Evolutionary conservation across 2,888 invertebrate species (phyloP).

Genomic region (Abscondita cerata): DNA sequence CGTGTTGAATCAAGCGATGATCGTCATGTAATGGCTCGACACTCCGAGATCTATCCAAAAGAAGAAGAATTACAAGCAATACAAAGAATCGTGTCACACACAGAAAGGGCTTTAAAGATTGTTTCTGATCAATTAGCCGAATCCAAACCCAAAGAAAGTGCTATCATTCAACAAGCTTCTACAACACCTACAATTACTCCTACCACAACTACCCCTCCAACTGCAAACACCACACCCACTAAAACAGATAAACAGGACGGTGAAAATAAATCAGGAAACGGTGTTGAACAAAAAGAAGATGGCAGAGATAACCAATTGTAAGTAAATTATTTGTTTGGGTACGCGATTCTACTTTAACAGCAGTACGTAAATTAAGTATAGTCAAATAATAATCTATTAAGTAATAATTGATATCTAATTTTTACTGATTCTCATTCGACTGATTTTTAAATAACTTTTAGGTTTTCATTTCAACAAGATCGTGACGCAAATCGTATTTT

Average conservation of each 20-base stretch:
- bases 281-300: conserved; percentile 65
- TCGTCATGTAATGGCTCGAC: conserved; percentile 91
- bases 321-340: too few species aligned
- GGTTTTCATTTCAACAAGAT: conserved; percentile 73
- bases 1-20: conserved; percentile 95
- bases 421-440: too few species aligned
- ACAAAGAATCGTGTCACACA: conserved; percentile 90
- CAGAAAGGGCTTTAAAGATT: conserved; percentile 92
- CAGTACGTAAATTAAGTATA: too few species aligned
- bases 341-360: too few species aligned
- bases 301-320: conserved; percentile 83
- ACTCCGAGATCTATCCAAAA: conserved; percentile 92
- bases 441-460: too few species aligned
- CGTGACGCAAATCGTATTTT: conserved; percentile 73
- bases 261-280: conserved; percentile 58
- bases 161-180: conserved; percentile 36
- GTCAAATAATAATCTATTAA: too few species aligned
- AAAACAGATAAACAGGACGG: conserved; percentile 18
- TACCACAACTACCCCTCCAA: conserved; percentile 19
- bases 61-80: conserved; percentile 89
- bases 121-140: conserved; percentile 90
- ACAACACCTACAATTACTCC: conserved; percentile 46
- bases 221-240: conserved; percentile 11
- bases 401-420: too few species aligned
- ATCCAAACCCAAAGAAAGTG: conserved; percentile 53